Percentiles rank a stretch among this genome's conserved stretches.
These are phyloP conservation scores for Drosophila athabasca DNA, from an alignment of 1,140 invertebrate species.

Conservation along the genomic window DNA sequence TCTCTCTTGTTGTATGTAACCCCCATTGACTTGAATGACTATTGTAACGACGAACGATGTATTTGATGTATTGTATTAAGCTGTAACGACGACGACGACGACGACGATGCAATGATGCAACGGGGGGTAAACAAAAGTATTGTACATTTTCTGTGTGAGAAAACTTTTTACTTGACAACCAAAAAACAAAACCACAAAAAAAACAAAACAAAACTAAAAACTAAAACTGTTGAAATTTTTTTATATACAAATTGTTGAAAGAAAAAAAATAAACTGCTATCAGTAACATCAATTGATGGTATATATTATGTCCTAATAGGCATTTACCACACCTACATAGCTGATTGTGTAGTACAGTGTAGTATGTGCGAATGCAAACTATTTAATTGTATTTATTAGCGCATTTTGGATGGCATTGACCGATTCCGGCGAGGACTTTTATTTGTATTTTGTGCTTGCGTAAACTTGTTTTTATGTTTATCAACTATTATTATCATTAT, in stretches of 20 bases:
- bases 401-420: conserved; percentile 68
- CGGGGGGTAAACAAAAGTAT: conserved; percentile 62
- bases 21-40: conserved; percentile 57
- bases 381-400: conserved; percentile 79
- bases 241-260: conserved; percentile 77
- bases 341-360: conserved; percentile 18
- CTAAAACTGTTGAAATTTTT: conserved; percentile 76
- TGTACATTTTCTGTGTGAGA: conserved; percentile 78
- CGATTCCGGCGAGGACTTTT: conserved; percentile 45
- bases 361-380: conserved; percentile 37
- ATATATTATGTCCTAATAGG: conserved; percentile 71
- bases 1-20: conserved; percentile 70
- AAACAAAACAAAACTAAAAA: conserved; percentile 52
- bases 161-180: conserved; percentile 78
- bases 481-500: conserved; percentile 64
- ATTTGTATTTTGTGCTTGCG: conserved; percentile 68
- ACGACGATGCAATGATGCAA: conserved; percentile 48
- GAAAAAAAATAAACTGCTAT: conserved; percentile 61
- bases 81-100: conserved; percentile 45
- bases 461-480: conserved; percentile 75
- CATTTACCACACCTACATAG: conserved; percentile 19
- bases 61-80: conserved; percentile 43
- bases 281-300: conserved; percentile 56
- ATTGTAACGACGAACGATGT: conserved; percentile 50
- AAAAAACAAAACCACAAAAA: conserved; percentile 45